Base-by-base conservation (phyloP, 2,888 invertebrate species). In the Elgonia sp. region DNA sequence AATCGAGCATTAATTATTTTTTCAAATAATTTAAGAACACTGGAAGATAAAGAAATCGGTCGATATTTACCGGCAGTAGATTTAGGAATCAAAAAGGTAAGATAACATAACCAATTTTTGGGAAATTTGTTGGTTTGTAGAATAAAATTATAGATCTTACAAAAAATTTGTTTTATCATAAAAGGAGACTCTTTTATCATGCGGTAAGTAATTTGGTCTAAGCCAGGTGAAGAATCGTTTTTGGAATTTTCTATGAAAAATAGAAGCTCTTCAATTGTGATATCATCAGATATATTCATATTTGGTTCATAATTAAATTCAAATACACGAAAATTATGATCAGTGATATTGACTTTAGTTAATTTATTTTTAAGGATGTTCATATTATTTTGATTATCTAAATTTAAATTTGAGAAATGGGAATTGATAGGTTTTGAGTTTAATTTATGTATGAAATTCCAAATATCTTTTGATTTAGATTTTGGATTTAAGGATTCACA, bases 211-310 rank as follows among this genome's bases (percentile, higher is more conserved):
- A 77, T 67, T 29, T 77, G 77, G 20, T 77, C 77, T 0, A 77
- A 6, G 3, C 77, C 67, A 16, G 79, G 84, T 29, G 80, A 75
- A 21, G 87, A 84, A 53, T 20, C 6, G 18, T 37, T 65, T 37
- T 65, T 76, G 50, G 50, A 65, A 0, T 12, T 14, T 4, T 46
- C 5, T 1, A 46, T 46, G 1, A 14, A 16, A 62, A 14, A 46
- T 16, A 29, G 9, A n/a, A 75, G n/a, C 29, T 75, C 75, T 12
- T 75, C 62, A 7, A 42, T 12, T 10, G 46, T 62, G 0, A 75
- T 75, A 2, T 42, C 42, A 2, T 29, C 4, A 8, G 70, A 70
- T 2, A 70, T 1, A 4, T 4, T 53, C 7, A 29, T 7, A 16
- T 1, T 10, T 10, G 10, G 14, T 46, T 2, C 8, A 46, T 29